A percentile compares a stretch with the other conserved stretches of the same genome.
These are phyloP conservation scores for Cotesia typhae DNA, from an alignment of 1,140 invertebrate genomes.

Conservation along the genomic window DNA sequence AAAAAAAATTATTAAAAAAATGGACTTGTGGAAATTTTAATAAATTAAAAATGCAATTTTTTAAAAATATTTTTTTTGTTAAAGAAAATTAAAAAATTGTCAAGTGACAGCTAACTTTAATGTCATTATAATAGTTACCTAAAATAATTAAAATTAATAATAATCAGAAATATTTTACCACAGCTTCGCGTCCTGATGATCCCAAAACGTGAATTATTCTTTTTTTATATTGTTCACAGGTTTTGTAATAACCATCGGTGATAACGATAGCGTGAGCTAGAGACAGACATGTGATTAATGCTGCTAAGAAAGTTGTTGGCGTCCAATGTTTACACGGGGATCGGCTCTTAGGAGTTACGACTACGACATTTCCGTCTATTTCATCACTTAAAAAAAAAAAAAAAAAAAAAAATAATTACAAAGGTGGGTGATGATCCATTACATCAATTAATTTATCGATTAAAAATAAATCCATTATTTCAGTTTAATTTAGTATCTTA, in stretches of 20 bases:
- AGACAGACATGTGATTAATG: constrained; percentile 69
- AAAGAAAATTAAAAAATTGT: too few species aligned
- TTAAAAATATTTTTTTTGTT: too few species aligned
- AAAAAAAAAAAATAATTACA: constrained; percentile 9
- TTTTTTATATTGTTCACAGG: constrained; percentile 73
- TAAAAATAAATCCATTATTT: background rate
- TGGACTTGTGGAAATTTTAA: too few species aligned
- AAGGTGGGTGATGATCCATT: background rate
- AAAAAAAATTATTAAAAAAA: too few species aligned
- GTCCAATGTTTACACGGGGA: constrained; percentile 70
- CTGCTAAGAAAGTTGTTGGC: constrained; percentile 66
- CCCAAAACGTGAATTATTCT: constrained; percentile 65
- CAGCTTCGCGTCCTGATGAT: constrained; percentile 56
- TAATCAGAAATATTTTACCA: constrained; percentile 46
- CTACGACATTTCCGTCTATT: constrained; percentile 69
- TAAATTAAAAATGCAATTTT: too few species aligned
- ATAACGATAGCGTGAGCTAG: constrained; percentile 70
- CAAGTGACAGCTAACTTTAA: too few species aligned
- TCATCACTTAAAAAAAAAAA: constrained; percentile 54
- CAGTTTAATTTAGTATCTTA: background rate
- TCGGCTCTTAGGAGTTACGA: constrained; percentile 67
- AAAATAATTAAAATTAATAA: background rate
- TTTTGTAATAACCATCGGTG: constrained; percentile 74
- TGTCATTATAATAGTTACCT: constrained; percentile 7
- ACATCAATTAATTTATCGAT: background rate